Evolutionary conservation across 2,888 invertebrate species (phyloP), one percentile per base, ranked within the genome.

Genomic region (Spisula subtruncata): DNA sequence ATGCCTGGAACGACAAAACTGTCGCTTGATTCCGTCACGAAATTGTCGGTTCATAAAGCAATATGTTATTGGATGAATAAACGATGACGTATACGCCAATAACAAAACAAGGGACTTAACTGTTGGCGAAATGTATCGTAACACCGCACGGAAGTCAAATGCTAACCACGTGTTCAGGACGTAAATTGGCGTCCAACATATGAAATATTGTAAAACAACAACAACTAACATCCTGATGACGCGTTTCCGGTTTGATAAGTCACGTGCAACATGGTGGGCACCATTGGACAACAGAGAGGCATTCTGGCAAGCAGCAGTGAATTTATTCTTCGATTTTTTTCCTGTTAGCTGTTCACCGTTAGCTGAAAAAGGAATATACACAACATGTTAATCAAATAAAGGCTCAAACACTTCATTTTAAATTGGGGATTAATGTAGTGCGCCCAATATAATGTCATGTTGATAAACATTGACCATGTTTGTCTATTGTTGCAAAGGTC

Each of bases 21-120:
- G 85, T 54, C 85, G 75, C 51, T 56, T 79, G 25, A 98, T 98
- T 0, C 98, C 98, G 92, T 98, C 98, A 14, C 98, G 97, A 96
- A 99, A 99, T 96, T 98, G 98, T 93, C 98, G 97, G 97, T 98
- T 99, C 98, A 99, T 98, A 97, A 99, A 98, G 97, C 98, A 98
- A 96, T 98, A 98, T 0, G 98, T 99, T 94, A 98, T 98, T 0
- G 98, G 98, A 96, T 99, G 99, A 96, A 98, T 98, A 96, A 98
- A 98, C 6, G 98, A 98, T 0, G 98, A 98, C 86, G 98, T 97
- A 96, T 98, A 98, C 0, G 98, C 98, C 83, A 98, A 96, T 48
- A 98, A 97, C 90, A 98, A 98, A 0, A 98, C 97, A 5, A 98
- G 97, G 1, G 98, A 97, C 83, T 98, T 97, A 10, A 94, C 90